Evolutionary conservation across 2,888 invertebrate genomes (phyloP), one percentile per base, ranked within the genome.

Genomic region (Lasioglossum zephyrum): DNA sequence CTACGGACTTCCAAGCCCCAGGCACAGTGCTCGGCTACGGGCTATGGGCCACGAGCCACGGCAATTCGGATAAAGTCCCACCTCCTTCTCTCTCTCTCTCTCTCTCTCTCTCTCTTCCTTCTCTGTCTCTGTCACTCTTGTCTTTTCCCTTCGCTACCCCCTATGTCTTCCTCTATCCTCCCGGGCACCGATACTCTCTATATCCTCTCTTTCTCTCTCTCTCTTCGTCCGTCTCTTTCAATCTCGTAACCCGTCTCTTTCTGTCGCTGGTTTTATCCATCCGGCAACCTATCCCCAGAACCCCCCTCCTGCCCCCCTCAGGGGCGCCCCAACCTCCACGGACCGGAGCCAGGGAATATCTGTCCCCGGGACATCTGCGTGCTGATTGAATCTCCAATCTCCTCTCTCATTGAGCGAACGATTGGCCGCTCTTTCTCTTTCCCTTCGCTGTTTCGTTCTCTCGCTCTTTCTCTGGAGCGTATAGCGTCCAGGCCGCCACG

Each of bases 351-450:
- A 94, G 95, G 94, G 95, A 94, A 95, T 95, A 95, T 94, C 94
- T 94, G 94, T 95, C 94, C 95, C 94, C 92, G 94, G 94, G 94
- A 95, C 95, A 95, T 95, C 95, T 95, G 95, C 94, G 95, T 94
- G 93, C 93, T 95, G 95, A 95, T 95, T 95, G 95, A 95, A 95
- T 95, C 94, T 94, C 93, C 93, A 93, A 94, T 95, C 94, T 94
- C 93, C 93, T 94, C 92, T 92, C 92, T 92, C 92, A 92, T 92
- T 92, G 92, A 92, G 91, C 92, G 92, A 93, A 88, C 91, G 93
- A 93, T 92, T 92, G 93, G 91, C 92, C 92, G 90, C 87, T 87
- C 87, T 88, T 86, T 90, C 85, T 90, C 92, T 90, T 79, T 91
- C 82, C 49, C 36, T 31, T 39, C 66, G 16, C 66, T 22, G 36